These are phyloP conservation scores for Glaucomys volans DNA, from an alignment of 2,113 vertebrate genomes.

Conservation along the genomic window DNA sequence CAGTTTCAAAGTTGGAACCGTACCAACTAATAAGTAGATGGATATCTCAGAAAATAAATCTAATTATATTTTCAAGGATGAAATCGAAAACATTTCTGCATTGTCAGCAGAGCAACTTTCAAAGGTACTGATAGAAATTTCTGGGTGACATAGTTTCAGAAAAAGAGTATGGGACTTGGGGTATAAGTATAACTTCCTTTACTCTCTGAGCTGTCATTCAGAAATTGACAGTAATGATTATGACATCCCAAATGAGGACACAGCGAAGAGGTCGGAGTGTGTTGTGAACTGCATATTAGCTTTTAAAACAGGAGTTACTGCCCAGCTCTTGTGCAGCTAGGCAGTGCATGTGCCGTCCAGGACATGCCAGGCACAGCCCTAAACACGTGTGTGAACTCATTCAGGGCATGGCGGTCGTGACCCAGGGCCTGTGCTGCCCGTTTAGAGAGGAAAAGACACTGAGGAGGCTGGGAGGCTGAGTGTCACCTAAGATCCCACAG, in stretches of 20 bases:
- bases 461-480: neutral
- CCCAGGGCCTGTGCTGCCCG: neutral
- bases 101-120: neutral
- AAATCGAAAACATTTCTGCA: neutral
- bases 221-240: neutral
- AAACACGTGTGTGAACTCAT: neutral
- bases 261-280: neutral
- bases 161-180: neutral
- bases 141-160: neutral
- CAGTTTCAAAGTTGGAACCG: neutral
- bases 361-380: neutral
- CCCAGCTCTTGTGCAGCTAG: neutral
- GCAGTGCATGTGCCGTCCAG: neutral
- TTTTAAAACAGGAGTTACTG: conserved; percentile 6
- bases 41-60: neutral
- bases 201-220: neutral
- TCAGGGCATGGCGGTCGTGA: neutral
- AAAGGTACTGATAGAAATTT: neutral
- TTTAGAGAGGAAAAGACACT: neutral
- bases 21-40: neutral
- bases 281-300: neutral
- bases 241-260: neutral
- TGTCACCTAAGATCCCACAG: neutral
- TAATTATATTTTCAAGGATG: neutral
- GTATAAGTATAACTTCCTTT: neutral